Percentiles rank a stretch among this genome's conserved stretches.
phyloP scores from a whole-genome alignment of 2,113 vertebrate genomes.

The Mus spicilegus region DNA sequence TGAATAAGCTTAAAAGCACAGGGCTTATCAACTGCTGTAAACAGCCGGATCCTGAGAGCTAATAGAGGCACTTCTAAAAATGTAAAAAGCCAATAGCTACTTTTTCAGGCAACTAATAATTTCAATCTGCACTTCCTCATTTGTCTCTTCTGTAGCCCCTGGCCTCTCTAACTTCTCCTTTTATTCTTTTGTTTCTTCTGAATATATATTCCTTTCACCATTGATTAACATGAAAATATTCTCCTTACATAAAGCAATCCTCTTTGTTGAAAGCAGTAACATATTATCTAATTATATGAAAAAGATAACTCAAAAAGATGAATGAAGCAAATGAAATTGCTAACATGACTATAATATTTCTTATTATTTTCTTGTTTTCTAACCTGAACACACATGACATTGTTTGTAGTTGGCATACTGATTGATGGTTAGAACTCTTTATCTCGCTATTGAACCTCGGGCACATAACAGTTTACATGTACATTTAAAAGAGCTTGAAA shows the following conservation, averaged over 20 bases:
- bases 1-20: constrained; percentile 86
- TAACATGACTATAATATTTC: constrained; percentile 53
- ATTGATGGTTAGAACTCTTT: constrained; percentile 15
- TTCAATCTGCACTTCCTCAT: constrained; percentile 68
- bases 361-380: constrained; percentile 39
- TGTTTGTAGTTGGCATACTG: constrained; percentile 46
- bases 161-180: too few species aligned
- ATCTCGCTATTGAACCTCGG: constrained; percentile 44
- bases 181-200: neutral
- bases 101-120: constrained; percentile 78
- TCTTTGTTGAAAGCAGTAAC: constrained; percentile 13
- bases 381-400: neutral
- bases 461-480: constrained; percentile 17
- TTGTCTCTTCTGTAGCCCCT: neutral
- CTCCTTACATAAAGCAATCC: constrained; percentile 9
- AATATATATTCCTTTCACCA: constrained; percentile 49
- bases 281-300: constrained; percentile 67
- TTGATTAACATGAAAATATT: constrained; percentile 74
- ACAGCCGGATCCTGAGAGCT: constrained; percentile 82
- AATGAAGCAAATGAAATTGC: constrained; percentile 78
- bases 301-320: constrained; percentile 59
- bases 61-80: constrained; percentile 80
- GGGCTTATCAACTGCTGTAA: constrained; percentile 86
- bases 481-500: constrained; percentile 65
- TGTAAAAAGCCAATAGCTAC: constrained; percentile 72